These are phyloP conservation scores for Cantharis nigra DNA, from an alignment of 2,888 invertebrate species.

Conservation along the genomic window DNA sequence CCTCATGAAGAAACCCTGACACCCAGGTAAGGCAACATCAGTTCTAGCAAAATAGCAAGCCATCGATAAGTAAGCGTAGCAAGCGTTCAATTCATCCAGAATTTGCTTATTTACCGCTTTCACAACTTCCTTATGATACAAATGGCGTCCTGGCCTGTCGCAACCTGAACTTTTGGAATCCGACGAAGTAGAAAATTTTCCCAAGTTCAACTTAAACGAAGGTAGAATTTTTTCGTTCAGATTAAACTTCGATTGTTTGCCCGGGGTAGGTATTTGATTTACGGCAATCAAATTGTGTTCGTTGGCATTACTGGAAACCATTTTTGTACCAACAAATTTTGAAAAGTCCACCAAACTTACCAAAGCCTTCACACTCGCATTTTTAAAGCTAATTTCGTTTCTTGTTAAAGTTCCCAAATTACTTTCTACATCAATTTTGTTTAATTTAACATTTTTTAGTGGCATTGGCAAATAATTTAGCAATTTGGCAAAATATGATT, in stretches of 20 bases:
- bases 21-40: constrained; percentile 55
- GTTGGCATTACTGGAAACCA: neutral
- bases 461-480: neutral
- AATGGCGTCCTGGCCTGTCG: constrained; percentile 33
- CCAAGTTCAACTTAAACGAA: neutral
- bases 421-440: neutral
- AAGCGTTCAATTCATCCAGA: constrained; percentile 63
- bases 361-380: neutral
- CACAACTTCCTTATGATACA: constrained; percentile 58
- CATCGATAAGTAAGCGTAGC: constrained; percentile 66
- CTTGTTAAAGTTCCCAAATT: neutral
- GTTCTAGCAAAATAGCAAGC: constrained; percentile 58
- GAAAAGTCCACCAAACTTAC: neutral
- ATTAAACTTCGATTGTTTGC: neutral
- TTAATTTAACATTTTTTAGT: neutral
- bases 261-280: neutral
- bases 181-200: neutral
- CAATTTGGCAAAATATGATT: neutral
- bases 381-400: neutral
- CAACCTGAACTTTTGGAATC: neutral
- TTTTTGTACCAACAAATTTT: neutral
- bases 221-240: neutral
- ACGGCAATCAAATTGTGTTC: neutral
- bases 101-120: constrained; percentile 61
- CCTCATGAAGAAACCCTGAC: constrained; percentile 55